These are phyloP conservation scores for Engystomops pustulosus DNA, from an alignment of 2,113 vertebrate genomes.

Conservation along the genomic window DNA sequence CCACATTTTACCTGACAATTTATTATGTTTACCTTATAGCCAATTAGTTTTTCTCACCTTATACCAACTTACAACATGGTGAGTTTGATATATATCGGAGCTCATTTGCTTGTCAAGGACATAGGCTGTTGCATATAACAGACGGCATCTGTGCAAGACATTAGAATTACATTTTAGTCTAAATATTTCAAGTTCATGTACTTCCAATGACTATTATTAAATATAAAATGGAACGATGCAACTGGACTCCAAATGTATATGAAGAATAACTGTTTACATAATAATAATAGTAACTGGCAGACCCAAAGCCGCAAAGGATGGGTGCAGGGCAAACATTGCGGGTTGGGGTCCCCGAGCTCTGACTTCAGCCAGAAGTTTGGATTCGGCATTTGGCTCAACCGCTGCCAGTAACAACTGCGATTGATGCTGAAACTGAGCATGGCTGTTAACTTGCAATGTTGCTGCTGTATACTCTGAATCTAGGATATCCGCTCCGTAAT, in stretches of 20 bases:
- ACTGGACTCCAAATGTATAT: not conserved
- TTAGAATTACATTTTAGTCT: conserved; percentile 58
- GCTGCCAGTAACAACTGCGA: no score
- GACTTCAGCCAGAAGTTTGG: no score
- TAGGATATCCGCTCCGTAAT: no score
- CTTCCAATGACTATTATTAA: conserved; percentile 53
- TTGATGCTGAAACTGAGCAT: no score
- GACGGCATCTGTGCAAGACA: conserved; percentile 62
- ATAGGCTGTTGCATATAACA: conserved; percentile 57
- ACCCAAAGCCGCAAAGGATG: no score
- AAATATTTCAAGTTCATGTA: conserved; percentile 56
- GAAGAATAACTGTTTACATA: not conserved
- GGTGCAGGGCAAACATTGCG: no score
- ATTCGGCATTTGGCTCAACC: no score
- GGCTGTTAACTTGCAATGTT: no score
- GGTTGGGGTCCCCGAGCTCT: no score
- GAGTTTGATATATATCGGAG: conserved; percentile 67
- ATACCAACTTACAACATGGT: conserved; percentile 66
- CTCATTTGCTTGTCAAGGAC: conserved; percentile 65
- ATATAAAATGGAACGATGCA: not conserved
- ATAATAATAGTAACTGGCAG: not conserved
- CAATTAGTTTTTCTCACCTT: conserved; percentile 72
- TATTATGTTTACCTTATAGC: conserved; percentile 69
- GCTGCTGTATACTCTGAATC: no score
- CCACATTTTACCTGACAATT: conserved; percentile 66